Base-by-base conservation (phyloP, 2,797 vertebrate species). In the Syndactyla subalaris region DNA sequence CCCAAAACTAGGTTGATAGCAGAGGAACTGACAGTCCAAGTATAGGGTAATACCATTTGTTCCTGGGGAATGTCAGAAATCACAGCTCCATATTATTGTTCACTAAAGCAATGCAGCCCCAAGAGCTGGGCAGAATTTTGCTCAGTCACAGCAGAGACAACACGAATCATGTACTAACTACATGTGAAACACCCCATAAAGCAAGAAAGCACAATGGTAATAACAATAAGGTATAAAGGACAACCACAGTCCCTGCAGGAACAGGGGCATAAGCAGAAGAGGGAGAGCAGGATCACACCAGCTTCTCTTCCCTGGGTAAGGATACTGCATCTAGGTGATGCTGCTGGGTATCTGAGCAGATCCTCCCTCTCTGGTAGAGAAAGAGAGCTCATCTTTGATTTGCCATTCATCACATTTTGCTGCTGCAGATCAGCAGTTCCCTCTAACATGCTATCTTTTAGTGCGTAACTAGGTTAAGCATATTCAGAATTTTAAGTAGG, bases 121-220 rank as follows among this genome's bases (percentile, higher is more conserved):
- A 45, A 65, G 34, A 82, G 14, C 23, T 38, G 2, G 11, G 21
- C 8, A 88, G 34, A 54, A 29, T 11, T 14, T 58, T 43, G 8
- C 3, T 78, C 9, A 30, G 32, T 2, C 21, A 48, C 17, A 36
- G 45, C 29, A 73, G 16, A 70, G 14, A 32, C 32, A 66, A 27
- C 1, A 39, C 8, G 4, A 21, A 34, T 8, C 3, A 3, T 2
- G 13, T 29, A 23, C 3, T 3, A 14, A 45, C 15, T 16, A 3
- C 29, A 14, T 11, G 11, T 23, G 45, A 52, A 85, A 70, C 15
- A 61, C 2, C 1, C 29, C 4, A 2, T 9, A 26, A 11, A 45
- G 3, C 15, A 43, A 13, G 27, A 81, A 51, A 81, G 19, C 36
- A 81, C 12, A 74, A 46, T 67, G 29, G 5, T 14, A 8, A 21